Evolutionary conservation across 2,113 vertebrate species (phyloP), one percentile per base, ranked within the genome.

Genomic region (Ictalurus furcatus): DNA sequence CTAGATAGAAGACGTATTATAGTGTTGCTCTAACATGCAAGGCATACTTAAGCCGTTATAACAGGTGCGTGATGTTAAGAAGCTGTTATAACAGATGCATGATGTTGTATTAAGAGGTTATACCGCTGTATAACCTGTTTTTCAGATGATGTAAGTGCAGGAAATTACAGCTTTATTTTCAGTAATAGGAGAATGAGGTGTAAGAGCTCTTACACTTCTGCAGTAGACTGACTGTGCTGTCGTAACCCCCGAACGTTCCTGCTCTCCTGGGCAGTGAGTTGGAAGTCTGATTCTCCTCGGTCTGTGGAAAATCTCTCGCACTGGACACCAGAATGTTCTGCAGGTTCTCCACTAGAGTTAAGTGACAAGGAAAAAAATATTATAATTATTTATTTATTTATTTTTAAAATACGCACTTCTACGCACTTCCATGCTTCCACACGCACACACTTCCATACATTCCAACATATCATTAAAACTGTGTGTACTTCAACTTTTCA

Each of bases 191-290:
- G 44, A 56, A 54, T 30, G 48, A 28, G 8, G 9, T 65, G 37
- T 19, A 78, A 61, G 40, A 54, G 40, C 71, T 93, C 96, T 96
- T 95, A 98, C 98, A 95, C 94, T 95, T 98, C 86, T 84, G 92
- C 52, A 95, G 93, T 87, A 94, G 89, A 21, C 92, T 88, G 6
- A 93, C 91, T 37, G 86, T 91, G 12, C 95, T 95, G 94, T 99
- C 97, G 1, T 96, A 97, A 88, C 97, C 97, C 44, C 97, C 97
- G 19, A 97, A 98, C 52, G 97, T 98, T 82, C 96, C 98, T 0
- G 97, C 97, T 93, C 97, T 94, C 83, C 94, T 94, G 23, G 96
- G 96, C 1, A 95, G 93, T n/a, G 84, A 44, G 37, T 91, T 93
- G 0, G 93, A 90, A 9, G 91, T 88, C 4, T 88, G 87, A n/a